Evolutionary conservation across 2,888 invertebrate genomes (phyloP).

Genomic region (Ectemnius continuus): DNA sequence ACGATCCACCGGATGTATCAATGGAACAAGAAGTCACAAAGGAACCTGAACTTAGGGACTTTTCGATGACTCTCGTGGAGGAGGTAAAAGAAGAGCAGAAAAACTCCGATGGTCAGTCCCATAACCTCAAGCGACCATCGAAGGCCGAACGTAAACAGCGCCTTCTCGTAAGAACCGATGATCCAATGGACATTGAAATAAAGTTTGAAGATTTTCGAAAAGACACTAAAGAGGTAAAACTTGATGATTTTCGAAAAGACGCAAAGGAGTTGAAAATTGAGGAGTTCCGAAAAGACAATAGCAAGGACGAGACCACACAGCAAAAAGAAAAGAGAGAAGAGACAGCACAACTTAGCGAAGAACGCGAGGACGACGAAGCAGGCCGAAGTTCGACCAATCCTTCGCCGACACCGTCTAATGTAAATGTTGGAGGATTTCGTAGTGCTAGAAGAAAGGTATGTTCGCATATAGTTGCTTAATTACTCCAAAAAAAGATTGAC

Average conservation of each 20-base stretch:
- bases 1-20: constrained; percentile 41
- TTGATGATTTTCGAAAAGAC: constrained; percentile 68
- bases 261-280: constrained; percentile 72
- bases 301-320: constrained; percentile 60
- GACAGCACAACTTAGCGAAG: constrained; percentile 68
- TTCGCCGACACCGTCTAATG: constrained; percentile 73
- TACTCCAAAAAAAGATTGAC: background rate
- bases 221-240: constrained; percentile 68
- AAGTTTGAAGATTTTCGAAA: constrained; percentile 71
- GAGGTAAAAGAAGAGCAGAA: constrained; percentile 50
- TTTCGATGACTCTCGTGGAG: constrained; percentile 33
- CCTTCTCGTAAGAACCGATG: constrained; percentile 71
- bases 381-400: constrained; percentile 79
- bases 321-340: constrained; percentile 66
- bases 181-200: constrained; percentile 73
- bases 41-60: constrained; percentile 37
- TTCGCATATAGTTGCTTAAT: background rate
- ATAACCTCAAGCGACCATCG: constrained; percentile 69
- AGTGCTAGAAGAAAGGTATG: constrained; percentile 75
- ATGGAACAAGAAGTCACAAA: constrained; percentile 44
- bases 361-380: constrained; percentile 79
- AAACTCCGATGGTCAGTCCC: constrained; percentile 47
- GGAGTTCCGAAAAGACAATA: constrained; percentile 63
- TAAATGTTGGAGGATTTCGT: constrained; percentile 71
- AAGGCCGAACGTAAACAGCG: constrained; percentile 75